Conservation (phyloP, 1,140 invertebrate species). For the Leguminivora glycinivorella region DNA sequence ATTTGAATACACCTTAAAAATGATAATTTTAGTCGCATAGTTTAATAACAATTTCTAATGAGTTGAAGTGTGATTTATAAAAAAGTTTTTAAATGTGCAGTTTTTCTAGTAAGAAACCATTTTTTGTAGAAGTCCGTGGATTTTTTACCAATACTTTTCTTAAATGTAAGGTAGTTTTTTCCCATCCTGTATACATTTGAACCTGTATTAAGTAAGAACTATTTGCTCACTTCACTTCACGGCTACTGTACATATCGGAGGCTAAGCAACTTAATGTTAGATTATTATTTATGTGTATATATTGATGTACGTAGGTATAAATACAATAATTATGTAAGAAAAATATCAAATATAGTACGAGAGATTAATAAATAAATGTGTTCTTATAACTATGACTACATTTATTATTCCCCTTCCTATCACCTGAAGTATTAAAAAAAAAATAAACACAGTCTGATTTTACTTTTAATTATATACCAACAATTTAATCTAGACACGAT, state of each 20-base stretch:
- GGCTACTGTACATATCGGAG: not conserved
- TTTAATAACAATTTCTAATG: too few relatives aligned
- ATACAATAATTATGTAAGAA: slow-evolving; percentile 20
- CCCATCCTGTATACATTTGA: not conserved
- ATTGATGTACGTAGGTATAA: slow-evolving; percentile 19
- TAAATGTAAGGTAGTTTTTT: not conserved
- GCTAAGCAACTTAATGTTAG: slow-evolving; percentile 9
- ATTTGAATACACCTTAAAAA: too few relatives aligned
- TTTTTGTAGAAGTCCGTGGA: too few relatives aligned
- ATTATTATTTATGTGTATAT: slow-evolving; percentile 26
- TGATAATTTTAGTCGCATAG: too few relatives aligned
- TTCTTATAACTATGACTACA: slow-evolving; percentile 27
- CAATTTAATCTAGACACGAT: too few relatives aligned
- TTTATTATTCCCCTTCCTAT: not conserved
- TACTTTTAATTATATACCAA: too few relatives aligned
- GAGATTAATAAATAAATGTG: slow-evolving; percentile 36
- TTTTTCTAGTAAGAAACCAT: too few relatives aligned
- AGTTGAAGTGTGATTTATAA: not conserved
- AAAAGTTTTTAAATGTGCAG: too few relatives aligned
- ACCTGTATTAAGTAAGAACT: not conserved
- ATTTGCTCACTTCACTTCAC: slow-evolving; percentile 20
- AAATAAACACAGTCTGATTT: too few relatives aligned
- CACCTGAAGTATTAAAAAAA: not conserved
- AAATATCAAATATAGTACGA: slow-evolving; percentile 28
- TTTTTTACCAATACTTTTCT: too few relatives aligned